Base-by-base conservation (phyloP, 2,797 vertebrate genomes). In the Chrosomus eos region DNA sequence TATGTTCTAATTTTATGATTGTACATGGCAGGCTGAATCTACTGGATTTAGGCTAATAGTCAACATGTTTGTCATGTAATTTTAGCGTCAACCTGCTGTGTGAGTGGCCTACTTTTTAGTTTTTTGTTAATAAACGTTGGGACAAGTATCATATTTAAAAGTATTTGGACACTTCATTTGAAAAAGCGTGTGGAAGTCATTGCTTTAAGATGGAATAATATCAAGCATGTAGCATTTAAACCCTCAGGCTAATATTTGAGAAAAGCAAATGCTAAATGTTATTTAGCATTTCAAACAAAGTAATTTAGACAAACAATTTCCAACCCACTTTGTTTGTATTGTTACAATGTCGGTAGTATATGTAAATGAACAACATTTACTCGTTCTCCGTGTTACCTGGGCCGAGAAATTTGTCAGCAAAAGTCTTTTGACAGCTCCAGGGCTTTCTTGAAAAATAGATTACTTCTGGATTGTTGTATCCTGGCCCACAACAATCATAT, bases 11-110 rank as follows among this genome's bases (percentile, higher is more conserved):
- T 81, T 81, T 7, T 55, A 28, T 81, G 40, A 55, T 55, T 70
- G 13, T n/a, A 70, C 2, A 19, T 70, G 45, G 21, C 64, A 70
- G 64, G 76, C n/a, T 62, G 64, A 23, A 70, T 62, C 26, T 28
- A 62, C 26, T 28, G 19, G n/a, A 70, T 68, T 28, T 80, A 4
- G 13, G 13, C 13, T 45, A 26, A 51, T 55, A 53, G 33, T 58
- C 72, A 38, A 31, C 70, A 38, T 36, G 26, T 66, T 31, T 84
- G 78, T 77, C 16, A 48, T 77, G 13, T 31, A 23, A 58, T 45
- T 77, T 78, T 38, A 70, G 45, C 70, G 18, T 40, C n/a, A 68
- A 43, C 62, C 2, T 45, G 64, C 33, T 67, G 64, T 23, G 82
- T 68, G 33, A 53, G 58, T 19, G 14, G 58, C 7, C 40, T 16